Base-by-base conservation (phyloP, 1,140 invertebrate genomes). In the Ylistrum balloti region DNA sequence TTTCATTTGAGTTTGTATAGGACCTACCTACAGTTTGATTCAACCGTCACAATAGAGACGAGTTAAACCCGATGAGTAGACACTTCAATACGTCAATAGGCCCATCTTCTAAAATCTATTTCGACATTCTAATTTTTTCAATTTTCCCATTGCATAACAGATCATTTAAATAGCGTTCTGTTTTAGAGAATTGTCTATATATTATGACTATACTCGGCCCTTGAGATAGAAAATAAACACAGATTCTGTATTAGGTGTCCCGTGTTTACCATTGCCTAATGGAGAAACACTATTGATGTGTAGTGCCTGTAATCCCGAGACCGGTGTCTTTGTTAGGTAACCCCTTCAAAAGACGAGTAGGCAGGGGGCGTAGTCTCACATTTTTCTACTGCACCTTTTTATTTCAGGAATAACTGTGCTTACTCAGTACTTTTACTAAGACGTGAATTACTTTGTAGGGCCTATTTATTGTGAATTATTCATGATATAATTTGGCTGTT, bases 341-440 rank as follows among this genome's bases (percentile, higher is more conserved):
- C 56, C n/a, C 56, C 56, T 74, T 74, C 1, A 74, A 74, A 74
- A 74, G 56, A 74, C 56, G 56, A 74, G 56, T 74, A 74, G 56
- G 22, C 22, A 17, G 5, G 22, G 3, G 22, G n/a, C n/a, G 3
- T 28, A 28, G 5, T 5, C 5, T 28, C 3, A n/a, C 28, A n/a
- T 74, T 28, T 74, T 74, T 74, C 56, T 28, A 5, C 22, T 74
- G n/a, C 56, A 74, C 22, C 5, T 74, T 45, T 45, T 74, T n/a
- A 74, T 74, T n/a, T 74, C 28, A n/a, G 28, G n/a, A 28, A 74
- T 74, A n/a, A 74, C 28, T 74, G 28, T n/a, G 22, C 56, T 28
- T 74, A 17, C 56, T 74, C 56, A 74, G 56, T 74, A 74, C 9
- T 28, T 74, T 11, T 56, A 20, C 2, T 38, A 38, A 38, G 5